Percentiles rank a stretch among this genome's conserved stretches.
These are phyloP conservation scores for Cygnus buccinator DNA, from an alignment of 2,113 vertebrate species.

Conservation along the genomic window DNA sequence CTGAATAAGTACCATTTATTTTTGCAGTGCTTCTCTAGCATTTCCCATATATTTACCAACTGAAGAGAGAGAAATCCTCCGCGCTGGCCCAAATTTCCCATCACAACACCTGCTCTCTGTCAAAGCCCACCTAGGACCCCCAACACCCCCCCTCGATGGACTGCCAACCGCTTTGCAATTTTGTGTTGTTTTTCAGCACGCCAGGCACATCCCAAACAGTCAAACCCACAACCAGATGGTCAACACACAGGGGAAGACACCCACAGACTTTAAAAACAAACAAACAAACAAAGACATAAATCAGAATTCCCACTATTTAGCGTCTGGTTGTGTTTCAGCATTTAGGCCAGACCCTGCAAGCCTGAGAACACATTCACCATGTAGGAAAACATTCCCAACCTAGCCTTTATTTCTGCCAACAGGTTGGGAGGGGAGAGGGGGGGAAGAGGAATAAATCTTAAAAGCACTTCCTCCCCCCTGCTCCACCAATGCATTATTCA, in stretches of 20 bases:
- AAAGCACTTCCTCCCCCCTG: conserved; percentile 1
- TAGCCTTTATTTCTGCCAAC: conserved; percentile 35
- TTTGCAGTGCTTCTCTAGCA: conserved; percentile 13
- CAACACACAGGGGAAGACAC: conserved; percentile 43
- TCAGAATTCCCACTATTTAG: not conserved
- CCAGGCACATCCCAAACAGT: conserved; percentile 34
- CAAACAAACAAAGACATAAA: not conserved
- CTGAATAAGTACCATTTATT: conserved; percentile 18
- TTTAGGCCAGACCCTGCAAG: not conserved
- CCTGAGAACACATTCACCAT: not conserved
- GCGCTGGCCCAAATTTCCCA: conserved; percentile 31
- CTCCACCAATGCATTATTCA: conserved; percentile 50
- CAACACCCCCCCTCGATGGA: conserved; percentile 35
- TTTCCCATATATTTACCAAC: conserved; percentile 42
- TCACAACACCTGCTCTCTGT: conserved; percentile 60
- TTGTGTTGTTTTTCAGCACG: conserved; percentile 43
- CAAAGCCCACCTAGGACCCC: conserved; percentile 42
- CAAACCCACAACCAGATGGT: conserved; percentile 59
- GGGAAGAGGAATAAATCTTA: conserved; percentile 13
- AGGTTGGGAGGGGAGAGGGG: conserved; percentile 13
- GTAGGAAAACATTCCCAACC: not conserved
- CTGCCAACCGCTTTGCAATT: conserved; percentile 7
- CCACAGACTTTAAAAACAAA: conserved; percentile 47
- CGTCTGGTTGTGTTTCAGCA: not conserved
- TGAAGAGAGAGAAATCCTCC: conserved; percentile 53